Conservation (phyloP, 1,140 invertebrate genomes). For the Halyomorpha halys region DNA sequence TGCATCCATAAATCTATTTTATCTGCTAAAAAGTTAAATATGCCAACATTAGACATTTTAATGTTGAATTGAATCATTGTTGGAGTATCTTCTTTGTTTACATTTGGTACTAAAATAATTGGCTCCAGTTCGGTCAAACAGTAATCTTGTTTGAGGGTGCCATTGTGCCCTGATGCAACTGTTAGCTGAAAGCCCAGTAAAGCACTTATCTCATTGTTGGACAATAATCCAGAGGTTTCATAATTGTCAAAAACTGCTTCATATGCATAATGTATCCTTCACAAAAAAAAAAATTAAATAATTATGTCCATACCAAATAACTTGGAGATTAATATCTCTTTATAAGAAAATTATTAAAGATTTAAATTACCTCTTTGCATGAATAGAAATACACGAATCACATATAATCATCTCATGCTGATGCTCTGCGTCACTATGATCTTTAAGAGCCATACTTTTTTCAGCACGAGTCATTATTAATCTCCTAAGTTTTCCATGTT, state of each 20-base stretch:
- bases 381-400: constrained; percentile 11
- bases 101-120: not conserved
- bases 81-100: not conserved
- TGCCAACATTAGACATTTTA: not conserved
- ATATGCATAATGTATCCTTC: constrained; percentile 20
- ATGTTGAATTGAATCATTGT: constrained; percentile 4
- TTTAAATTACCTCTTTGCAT: constrained; percentile 11
- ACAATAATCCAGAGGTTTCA: constrained; percentile 11
- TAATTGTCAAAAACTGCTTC: constrained; percentile 15
- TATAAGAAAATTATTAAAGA: not conserved
- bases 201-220: not conserved
- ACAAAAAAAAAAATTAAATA: constrained; percentile 5
- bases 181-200: constrained; percentile 16
- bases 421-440: not conserved
- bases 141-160: not conserved
- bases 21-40: constrained; percentile 23
- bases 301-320: no score
- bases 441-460: constrained; percentile 1
- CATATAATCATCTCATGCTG: constrained; percentile 21
- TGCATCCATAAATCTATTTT: constrained; percentile 20
- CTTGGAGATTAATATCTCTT: no score
- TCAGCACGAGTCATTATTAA: constrained; percentile 13
- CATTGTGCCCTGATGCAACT: constrained; percentile 3
- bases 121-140: constrained; percentile 8
- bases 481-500: constrained; percentile 16